Evolutionary conservation across 2,113 vertebrate species (phyloP).

Genomic region (Melanerpes formicivorus): DNA sequence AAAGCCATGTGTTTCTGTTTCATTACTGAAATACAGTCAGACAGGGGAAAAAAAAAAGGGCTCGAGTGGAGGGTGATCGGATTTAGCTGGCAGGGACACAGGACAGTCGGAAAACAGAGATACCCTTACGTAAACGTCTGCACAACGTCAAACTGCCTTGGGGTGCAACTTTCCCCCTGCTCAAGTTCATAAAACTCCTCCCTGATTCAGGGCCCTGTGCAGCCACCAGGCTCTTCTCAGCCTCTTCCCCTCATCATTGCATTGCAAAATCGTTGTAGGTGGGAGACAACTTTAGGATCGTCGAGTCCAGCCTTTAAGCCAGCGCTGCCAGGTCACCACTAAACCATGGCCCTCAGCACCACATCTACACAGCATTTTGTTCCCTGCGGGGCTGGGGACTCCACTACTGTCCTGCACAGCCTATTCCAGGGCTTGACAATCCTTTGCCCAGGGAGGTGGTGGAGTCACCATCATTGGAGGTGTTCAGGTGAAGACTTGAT

Average conservation of each 20-base stretch:
- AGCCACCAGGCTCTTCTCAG: neutral
- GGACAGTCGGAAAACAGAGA: neutral
- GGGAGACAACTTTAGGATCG: neutral
- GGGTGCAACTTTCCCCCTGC: neutral
- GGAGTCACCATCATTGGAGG: too few relatives aligned
- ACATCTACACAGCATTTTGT: neutral
- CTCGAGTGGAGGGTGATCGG: neutral
- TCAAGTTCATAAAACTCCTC: neutral
- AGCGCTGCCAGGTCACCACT: neutral
- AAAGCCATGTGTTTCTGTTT: constrained; percentile 74
- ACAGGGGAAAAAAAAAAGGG: constrained; percentile 13
- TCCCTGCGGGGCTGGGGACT: neutral
- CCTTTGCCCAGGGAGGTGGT: neutral
- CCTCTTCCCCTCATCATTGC: neutral
- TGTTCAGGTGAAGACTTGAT: too few relatives aligned
- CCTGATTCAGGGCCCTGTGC: neutral
- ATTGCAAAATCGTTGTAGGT: neutral
- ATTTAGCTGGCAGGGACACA: constrained; percentile 6
- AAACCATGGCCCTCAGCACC: neutral
- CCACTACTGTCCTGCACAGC: neutral
- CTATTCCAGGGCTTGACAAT: neutral
- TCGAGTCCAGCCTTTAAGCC: neutral
- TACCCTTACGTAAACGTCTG: neutral
- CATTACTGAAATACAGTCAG: constrained; percentile 47
- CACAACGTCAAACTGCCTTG: neutral